A percentile compares a stretch with the other conserved stretches of the same genome.
These are phyloP conservation scores for Axea sp. DNA, from an alignment of 2,888 invertebrate genomes.

Conservation along the genomic window DNA sequence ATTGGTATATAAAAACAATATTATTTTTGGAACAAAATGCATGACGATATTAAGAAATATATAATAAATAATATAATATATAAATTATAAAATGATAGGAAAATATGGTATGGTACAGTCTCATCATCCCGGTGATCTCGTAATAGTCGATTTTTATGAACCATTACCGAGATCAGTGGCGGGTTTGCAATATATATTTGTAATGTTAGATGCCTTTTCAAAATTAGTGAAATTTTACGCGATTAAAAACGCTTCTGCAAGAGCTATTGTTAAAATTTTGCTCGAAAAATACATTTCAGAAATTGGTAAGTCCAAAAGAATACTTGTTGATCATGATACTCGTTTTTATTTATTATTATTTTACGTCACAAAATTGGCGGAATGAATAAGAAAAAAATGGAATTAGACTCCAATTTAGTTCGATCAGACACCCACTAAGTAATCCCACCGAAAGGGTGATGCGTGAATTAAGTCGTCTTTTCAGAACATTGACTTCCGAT, in stretches of 20 bases:
- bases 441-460: constrained; percentile 63
- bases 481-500: constrained; percentile 48
- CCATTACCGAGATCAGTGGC: constrained; percentile 7
- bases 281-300: constrained; percentile 15
- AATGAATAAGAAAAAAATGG: neutral
- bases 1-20: constrained; percentile 13
- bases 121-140: constrained; percentile 12
- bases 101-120: neutral
- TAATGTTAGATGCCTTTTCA: constrained; percentile 9
- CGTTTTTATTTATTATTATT: neutral
- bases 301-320: constrained; percentile 5
- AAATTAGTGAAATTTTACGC: constrained; percentile 13
- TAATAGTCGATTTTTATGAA: constrained; percentile 37
- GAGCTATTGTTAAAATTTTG: neutral
- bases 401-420: constrained; percentile 18
- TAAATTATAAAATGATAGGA: constrained; percentile 22
- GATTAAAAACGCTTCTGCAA: constrained; percentile 11
- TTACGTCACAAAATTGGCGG: constrained; percentile 17
- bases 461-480: constrained; percentile 57
- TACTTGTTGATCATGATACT: constrained; percentile 17
- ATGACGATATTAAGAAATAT: constrained; percentile 20
- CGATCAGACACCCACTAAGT: constrained; percentile 59
- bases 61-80: too few relatives aligned
- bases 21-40: constrained; percentile 58
- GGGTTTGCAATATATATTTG: constrained; percentile 25